Evolutionary conservation across 2,113 vertebrate species (phyloP).

Genomic region (Festucalex cinctus): DNA sequence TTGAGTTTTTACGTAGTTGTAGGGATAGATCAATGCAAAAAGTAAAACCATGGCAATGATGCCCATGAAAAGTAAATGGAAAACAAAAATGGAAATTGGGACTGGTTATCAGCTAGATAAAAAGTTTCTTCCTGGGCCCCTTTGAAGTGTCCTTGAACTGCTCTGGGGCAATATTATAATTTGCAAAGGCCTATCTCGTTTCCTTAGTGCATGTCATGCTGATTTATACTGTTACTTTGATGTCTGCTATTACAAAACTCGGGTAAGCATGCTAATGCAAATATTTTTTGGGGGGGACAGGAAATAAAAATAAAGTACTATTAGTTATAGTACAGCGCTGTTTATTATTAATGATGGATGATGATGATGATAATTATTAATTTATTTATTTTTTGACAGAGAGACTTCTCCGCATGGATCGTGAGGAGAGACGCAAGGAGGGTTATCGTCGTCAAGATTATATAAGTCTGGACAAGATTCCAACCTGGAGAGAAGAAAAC

Average conservation of each 20-base stretch:
- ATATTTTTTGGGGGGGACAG: background rate
- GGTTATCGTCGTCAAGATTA: conserved; percentile 76
- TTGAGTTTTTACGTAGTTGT: background rate
- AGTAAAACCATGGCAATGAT: background rate
- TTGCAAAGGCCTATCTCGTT: background rate
- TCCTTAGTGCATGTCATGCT: background rate
- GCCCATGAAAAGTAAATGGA: background rate
- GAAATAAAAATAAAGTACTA: background rate
- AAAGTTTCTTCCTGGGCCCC: background rate
- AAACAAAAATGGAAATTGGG: background rate
- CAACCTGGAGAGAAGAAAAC: conserved; percentile 75
- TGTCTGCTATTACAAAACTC: background rate
- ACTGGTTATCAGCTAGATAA: background rate
- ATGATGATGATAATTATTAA: too few relatives aligned
- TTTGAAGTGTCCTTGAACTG: background rate
- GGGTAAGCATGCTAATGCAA: background rate
- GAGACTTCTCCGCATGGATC: conserved; percentile 83
- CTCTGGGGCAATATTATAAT: background rate
- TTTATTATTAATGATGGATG: too few relatives aligned
- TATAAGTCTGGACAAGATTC: conserved; percentile 78
- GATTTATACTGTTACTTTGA: background rate
- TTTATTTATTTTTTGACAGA: conserved; percentile 64
- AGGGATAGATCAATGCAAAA: background rate
- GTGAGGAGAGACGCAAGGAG: conserved; percentile 89
- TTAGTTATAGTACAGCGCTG: background rate